Evolutionary conservation across 2,113 vertebrate species (phyloP).

Genomic region (Empidonax alnorum): DNA sequence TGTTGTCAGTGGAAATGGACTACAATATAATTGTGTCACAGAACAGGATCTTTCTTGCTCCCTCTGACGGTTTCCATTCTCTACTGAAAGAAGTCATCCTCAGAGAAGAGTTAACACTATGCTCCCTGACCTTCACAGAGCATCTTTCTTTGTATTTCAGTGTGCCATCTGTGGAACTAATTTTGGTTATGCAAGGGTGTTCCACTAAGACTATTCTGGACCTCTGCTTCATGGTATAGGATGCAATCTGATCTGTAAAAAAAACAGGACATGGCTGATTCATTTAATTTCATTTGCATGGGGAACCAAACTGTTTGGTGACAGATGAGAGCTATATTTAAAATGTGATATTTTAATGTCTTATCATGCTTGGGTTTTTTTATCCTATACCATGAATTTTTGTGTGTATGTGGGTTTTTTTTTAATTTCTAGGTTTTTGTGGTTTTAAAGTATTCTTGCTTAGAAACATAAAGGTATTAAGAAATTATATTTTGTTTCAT

Average conservation of each 20-base stretch:
- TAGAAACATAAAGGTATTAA: not conserved
- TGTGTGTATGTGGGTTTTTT: not conserved
- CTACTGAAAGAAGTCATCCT: not conserved
- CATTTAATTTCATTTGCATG: not conserved
- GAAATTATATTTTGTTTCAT: not conserved
- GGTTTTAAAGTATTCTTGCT: not conserved
- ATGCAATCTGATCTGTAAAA: not conserved
- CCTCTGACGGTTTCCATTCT: not conserved
- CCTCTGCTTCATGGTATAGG: not conserved
- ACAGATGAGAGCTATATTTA: constrained; percentile 18
- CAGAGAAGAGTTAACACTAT: not conserved
- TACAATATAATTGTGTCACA: not conserved
- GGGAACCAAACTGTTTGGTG: not conserved
- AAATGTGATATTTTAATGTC: not conserved
- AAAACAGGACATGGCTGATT: not conserved
- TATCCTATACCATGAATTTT: too few relatives aligned
- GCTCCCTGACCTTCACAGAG: not conserved
- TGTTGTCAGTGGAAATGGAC: not conserved
- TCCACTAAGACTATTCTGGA: not conserved
- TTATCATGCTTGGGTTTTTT: not conserved
- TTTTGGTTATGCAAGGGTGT: not conserved
- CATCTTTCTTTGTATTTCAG: not conserved
- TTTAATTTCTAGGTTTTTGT: not conserved
- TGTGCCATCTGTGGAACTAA: not conserved
- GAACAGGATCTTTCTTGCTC: not conserved